phyloP scores from a whole-genome alignment of 1,140 invertebrate genomes.

The Rhyzopertha dominica region DNA sequence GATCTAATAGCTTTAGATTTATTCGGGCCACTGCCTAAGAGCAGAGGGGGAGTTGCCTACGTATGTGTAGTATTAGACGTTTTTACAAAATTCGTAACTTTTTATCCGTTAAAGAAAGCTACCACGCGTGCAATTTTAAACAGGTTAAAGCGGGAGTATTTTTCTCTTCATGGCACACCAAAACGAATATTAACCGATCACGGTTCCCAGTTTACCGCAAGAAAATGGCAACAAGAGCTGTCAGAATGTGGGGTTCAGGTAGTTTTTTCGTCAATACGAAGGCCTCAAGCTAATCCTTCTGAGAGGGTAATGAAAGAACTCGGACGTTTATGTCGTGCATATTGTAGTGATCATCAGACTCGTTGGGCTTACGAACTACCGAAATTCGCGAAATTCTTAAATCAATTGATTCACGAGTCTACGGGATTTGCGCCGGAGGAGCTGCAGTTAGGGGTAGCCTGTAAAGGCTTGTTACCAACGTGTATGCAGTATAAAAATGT shows the following conservation, averaged over 20 bases:
- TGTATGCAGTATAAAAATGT: too few relatives aligned
- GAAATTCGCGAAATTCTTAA: constrained; percentile 3
- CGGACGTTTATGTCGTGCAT: constrained; percentile 27
- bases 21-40: constrained; percentile 31
- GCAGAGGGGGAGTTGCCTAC: constrained; percentile 23
- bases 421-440: constrained; percentile 10
- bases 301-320: constrained; percentile 36
- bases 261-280: constrained; percentile 29
- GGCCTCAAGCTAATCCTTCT: constrained; percentile 33
- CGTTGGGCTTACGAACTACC: constrained; percentile 9
- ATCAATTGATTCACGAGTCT: constrained; percentile 8
- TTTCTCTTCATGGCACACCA: constrained; percentile 17
- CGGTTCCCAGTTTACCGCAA: constrained; percentile 24
- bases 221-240: constrained; percentile 20
- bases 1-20: constrained; percentile 35
- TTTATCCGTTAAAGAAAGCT: constrained; percentile 8
- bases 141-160: constrained; percentile 15
- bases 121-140: constrained; percentile 10
- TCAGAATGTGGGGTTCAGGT: constrained; percentile 18
- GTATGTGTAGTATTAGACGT: constrained; percentile 18
- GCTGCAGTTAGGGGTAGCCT: too few relatives aligned
- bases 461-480: too few relatives aligned
- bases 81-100: constrained; percentile 3
- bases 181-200: constrained; percentile 20
- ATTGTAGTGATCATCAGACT: constrained; percentile 10